Percentiles rank a stretch among this genome's conserved stretches.
Conservation (phyloP, 2,113 vertebrate genomes). For the Mustela lutreola region DNA sequence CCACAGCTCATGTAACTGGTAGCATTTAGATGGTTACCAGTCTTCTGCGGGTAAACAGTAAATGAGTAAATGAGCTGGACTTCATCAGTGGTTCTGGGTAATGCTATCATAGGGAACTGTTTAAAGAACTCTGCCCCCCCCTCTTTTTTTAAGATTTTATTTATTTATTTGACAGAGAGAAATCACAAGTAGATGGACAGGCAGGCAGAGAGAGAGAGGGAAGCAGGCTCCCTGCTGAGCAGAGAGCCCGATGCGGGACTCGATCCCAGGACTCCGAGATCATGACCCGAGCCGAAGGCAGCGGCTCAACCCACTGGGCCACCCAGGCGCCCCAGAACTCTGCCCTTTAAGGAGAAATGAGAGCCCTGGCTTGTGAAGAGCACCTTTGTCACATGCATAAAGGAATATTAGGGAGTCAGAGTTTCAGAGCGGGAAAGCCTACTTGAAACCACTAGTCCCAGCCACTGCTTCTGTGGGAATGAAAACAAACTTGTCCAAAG, state of each 20-base stretch:
- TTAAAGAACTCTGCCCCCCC: background rate
- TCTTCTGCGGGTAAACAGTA: background rate
- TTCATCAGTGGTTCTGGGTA: background rate
- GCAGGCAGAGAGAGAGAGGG: no score
- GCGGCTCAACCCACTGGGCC: no score
- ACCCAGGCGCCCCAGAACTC: background rate
- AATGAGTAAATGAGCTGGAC: background rate
- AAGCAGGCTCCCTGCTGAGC: no score
- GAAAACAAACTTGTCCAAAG: background rate
- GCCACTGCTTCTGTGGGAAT: background rate
- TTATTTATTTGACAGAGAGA: no score
- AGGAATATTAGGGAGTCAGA: background rate
- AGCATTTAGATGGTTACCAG: background rate
- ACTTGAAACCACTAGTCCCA: background rate
- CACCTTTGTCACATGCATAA: background rate
- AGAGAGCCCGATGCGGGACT: no score
- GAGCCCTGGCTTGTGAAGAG: background rate
- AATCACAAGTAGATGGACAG: no score
- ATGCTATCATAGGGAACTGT: background rate
- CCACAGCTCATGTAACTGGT: background rate
- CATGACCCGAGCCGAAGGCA: no score
- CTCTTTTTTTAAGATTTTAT: no score
- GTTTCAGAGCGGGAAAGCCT: background rate
- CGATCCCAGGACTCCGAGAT: no score
- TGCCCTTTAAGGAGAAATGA: no score